Conservation (phyloP, 2,888 invertebrate genomes). For the Polyommatus icarus region DNA sequence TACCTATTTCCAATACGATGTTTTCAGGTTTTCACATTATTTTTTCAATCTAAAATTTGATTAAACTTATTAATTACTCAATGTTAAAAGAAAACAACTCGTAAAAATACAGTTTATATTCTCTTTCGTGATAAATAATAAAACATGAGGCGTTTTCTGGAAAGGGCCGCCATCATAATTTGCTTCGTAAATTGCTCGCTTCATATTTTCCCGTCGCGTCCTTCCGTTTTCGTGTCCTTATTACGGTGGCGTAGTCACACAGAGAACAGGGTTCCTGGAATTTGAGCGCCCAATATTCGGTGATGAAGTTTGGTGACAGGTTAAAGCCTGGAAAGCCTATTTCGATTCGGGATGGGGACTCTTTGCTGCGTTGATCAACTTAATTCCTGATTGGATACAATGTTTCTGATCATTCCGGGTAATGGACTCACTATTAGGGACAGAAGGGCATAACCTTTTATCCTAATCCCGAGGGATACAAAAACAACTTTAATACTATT, state of each 20-base stretch:
- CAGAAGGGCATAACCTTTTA: not conserved
- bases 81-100: not conserved
- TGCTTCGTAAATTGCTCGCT: not conserved
- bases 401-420: not conserved
- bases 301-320: not conserved
- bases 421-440: not conserved
- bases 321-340: not conserved
- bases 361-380: not conserved
- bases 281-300: conserved; percentile 13
- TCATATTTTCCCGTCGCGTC: not conserved
- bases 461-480: not conserved
- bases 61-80: not conserved
- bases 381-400: not conserved
- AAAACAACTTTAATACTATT: not conserved
- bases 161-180: conserved; percentile 5
- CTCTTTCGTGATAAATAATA: not conserved
- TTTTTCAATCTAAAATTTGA: not conserved
- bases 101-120: not conserved
- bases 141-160: not conserved
- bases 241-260: not conserved
- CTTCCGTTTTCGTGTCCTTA: not conserved
- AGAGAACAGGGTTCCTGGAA: not conserved
- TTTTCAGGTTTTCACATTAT: not conserved
- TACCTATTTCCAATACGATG: not conserved
- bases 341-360: not conserved